Percentiles rank a stretch among this genome's conserved stretches.
phyloP scores from a whole-genome alignment of 2,888 invertebrate genomes.

The Ectobius pallidus region DNA sequence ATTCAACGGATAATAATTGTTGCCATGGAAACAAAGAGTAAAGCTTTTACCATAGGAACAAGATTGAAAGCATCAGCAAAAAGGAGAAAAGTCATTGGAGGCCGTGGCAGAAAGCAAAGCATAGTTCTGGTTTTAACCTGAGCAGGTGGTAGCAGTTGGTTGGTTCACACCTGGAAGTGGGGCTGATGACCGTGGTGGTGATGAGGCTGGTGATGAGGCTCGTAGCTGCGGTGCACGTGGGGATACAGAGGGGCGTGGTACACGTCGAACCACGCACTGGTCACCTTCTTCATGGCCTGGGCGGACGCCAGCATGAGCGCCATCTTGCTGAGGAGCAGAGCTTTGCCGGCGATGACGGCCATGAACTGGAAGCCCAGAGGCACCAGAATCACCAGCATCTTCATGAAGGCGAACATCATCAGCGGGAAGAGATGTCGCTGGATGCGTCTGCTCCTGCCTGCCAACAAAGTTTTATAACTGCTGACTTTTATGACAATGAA shows the following conservation, averaged over 20 bases:
- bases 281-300: conserved; percentile 77
- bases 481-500: no score
- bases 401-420: conserved; percentile 78
- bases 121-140: no score
- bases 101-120: no score
- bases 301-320: conserved; percentile 79
- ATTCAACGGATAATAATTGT: no score
- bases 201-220: background rate
- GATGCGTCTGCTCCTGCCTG: conserved; percentile 54
- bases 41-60: no score
- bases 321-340: conserved; percentile 79
- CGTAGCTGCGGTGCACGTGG: conserved; percentile 22
- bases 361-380: conserved; percentile 87
- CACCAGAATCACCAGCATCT: conserved; percentile 75
- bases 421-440: conserved; percentile 64
- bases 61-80: no score
- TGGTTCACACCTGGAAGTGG: background rate
- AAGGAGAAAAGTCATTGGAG: no score
- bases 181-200: background rate
- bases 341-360: conserved; percentile 82
- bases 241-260: background rate
- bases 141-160: no score
- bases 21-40: no score
- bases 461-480: no score
- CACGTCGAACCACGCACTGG: conserved; percentile 21